Evolutionary conservation across 2,113 vertebrate genomes (phyloP), one percentile per base, ranked within the genome.

Genomic region (Psilopogon haemacephalus): DNA sequence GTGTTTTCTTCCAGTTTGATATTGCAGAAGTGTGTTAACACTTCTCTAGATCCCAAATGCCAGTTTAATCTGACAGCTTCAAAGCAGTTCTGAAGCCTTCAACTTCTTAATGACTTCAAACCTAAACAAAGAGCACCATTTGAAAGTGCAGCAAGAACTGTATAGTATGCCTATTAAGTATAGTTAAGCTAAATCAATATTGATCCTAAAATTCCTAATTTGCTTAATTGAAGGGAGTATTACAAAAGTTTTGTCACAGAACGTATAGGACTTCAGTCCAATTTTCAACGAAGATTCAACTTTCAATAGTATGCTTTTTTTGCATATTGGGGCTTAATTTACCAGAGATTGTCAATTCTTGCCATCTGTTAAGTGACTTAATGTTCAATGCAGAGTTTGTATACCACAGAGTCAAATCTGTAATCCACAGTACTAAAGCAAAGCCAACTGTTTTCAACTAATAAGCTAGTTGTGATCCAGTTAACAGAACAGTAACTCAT

Each of bases 11-110:
- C 65, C 21, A 65, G 55, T 0, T 46, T 54, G 60, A 59, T 52
- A 63, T 15, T 7, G 1, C 8, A 54, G 20, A 58, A 40, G 11
- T 0, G 0, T 13, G 28, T 52, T 65, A 30, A n/a, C 15, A 14
- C 21, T 65, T 40, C 42, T 62, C 44, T 35, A 72, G n/a, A 58
- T 74, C 33, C 69, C 70, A 68, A 70, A 56, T 52, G 23, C 15
- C 70, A 42, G 19, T 26, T 87, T 56, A 30, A 50, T 50, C 32
- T 70, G 33, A 52, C 38, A 72, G 14, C 35, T 69, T 75, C 33
- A 87, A 81, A 84, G 63, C 35, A 67, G 11, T 81, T 84, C 42
- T 68, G 37, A 84, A 42, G 56, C 3, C 6, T 35, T 80, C 28
- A 73, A 32, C 24, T 86, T 62, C 20, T 86, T 62, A 79, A 73